phyloP scores from a whole-genome alignment of 1,140 invertebrate genomes.

The Bombus terrestris region DNA sequence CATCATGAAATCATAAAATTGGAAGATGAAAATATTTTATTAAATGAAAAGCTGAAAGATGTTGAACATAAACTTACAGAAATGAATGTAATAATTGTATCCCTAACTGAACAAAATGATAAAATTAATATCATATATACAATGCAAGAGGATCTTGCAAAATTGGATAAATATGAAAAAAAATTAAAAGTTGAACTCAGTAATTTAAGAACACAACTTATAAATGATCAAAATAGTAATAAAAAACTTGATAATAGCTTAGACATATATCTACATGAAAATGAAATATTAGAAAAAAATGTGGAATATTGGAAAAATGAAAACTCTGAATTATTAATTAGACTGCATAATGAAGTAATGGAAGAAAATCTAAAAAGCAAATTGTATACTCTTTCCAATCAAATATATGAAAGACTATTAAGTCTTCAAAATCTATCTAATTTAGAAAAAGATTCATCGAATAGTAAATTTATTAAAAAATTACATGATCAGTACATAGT shows the following conservation, averaged over 20 bases:
- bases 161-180: slow-evolving; percentile 49
- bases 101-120: slow-evolving; percentile 51
- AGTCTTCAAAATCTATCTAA: slow-evolving; percentile 38
- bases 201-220: slow-evolving; percentile 46
- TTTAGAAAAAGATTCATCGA: not conserved
- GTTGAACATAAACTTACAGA: slow-evolving; percentile 37
- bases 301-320: slow-evolving; percentile 48
- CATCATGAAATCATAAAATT: slow-evolving; percentile 43
- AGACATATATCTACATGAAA: slow-evolving; percentile 31
- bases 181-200: slow-evolving; percentile 37
- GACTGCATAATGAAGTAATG: not conserved
- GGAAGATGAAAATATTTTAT: slow-evolving; percentile 44
- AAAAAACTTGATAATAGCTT: slow-evolving; percentile 50
- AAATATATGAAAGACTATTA: slow-evolving; percentile 46
- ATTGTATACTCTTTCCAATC: slow-evolving; percentile 46
- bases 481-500: slow-evolving; percentile 4
- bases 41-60: slow-evolving; percentile 41
- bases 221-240: slow-evolving; percentile 47
- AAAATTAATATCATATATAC: slow-evolving; percentile 42
- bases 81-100: slow-evolving; percentile 50
- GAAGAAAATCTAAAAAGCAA: slow-evolving; percentile 39
- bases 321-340: slow-evolving; percentile 49
- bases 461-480: not conserved
- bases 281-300: slow-evolving; percentile 50
- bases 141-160: slow-evolving; percentile 48